Percentiles rank a stretch among this genome's conserved stretches.
Evolutionary conservation across 2,888 invertebrate species (phyloP).

Genomic region (Cryptocheilus praepositus): DNA sequence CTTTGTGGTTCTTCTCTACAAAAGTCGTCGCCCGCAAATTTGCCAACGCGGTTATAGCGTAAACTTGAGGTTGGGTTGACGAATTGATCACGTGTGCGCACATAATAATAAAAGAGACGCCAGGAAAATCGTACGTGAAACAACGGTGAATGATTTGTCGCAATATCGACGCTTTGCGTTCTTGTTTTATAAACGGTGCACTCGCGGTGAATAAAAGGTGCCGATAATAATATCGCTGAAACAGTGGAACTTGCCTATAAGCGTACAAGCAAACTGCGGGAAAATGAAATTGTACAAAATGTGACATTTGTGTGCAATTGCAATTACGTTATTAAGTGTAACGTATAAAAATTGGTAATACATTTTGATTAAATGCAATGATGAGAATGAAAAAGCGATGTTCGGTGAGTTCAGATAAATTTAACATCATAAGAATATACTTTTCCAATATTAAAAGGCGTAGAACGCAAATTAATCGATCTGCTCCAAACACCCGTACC

Average conservation of each 20-base stretch:
- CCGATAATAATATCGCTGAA: no score
- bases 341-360: not conserved
- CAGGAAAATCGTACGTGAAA: slow-evolving; percentile 20
- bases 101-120: slow-evolving; percentile 34
- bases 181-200: no score
- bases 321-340: no score
- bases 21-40: slow-evolving; percentile 33
- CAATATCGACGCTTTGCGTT: no score
- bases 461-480: no score
- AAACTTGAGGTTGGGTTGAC: slow-evolving; percentile 43
- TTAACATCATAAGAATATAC: no score
- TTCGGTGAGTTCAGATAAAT: no score
- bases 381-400: not conserved
- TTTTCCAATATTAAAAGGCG: no score
- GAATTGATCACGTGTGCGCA: slow-evolving; percentile 51
- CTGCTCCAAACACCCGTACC: no score
- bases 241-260: no score
- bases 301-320: not conserved
- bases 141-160: slow-evolving; percentile 20
- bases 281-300: slow-evolving; percentile 1
- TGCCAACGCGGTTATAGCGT: slow-evolving; percentile 46
- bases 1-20: slow-evolving; percentile 43
- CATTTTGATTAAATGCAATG: not conserved
- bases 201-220: no score
- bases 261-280: no score